phyloP scores from a whole-genome alignment of 2,113 vertebrate species.

The Bombycilla garrulus region DNA sequence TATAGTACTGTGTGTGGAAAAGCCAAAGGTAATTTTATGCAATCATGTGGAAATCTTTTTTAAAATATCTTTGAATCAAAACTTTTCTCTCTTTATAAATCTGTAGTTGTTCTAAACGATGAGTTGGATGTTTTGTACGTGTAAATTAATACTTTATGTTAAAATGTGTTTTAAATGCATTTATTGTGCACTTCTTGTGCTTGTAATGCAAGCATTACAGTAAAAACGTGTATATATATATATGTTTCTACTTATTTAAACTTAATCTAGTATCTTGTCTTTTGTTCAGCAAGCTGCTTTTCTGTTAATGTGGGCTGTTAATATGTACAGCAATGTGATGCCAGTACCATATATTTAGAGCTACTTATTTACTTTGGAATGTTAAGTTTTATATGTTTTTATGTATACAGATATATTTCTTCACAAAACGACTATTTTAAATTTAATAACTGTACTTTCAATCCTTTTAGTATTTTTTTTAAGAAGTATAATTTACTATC shows the following conservation, averaged over 20 bases:
- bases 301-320: not conserved
- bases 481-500: not conserved
- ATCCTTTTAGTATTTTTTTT: not conserved
- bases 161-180: not conserved
- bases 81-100: not conserved
- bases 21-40: not conserved
- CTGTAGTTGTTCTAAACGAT: not conserved
- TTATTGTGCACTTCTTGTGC: not conserved
- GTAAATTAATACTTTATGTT: not conserved
- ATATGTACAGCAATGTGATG: not conserved
- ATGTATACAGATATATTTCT: not conserved
- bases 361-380: not conserved
- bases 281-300: not conserved
- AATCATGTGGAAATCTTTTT: not conserved
- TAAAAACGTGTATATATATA: not conserved
- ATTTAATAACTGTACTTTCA: not conserved
- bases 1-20: not conserved
- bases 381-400: not conserved
- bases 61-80: not conserved
- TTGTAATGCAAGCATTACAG: not conserved
- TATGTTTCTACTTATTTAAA: not conserved
- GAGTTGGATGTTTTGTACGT: not conserved
- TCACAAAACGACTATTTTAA: not conserved
- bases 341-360: not conserved
- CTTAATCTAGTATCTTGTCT: not conserved